Evolutionary conservation across 2,888 invertebrate genomes (phyloP).

Genomic region (Timandra comae): DNA sequence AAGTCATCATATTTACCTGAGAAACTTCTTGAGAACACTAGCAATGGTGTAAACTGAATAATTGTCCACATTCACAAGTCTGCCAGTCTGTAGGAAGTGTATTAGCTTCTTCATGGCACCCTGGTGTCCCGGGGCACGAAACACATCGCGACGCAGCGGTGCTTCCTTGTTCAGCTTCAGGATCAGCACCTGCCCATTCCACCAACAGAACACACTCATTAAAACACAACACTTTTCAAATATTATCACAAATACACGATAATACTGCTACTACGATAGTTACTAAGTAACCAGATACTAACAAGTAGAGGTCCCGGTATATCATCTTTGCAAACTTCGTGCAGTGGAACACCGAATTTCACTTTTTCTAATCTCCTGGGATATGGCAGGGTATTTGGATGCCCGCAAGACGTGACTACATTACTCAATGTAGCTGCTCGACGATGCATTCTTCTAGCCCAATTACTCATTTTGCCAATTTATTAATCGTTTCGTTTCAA

Average conservation of each 20-base stretch:
- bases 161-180: slow-evolving; percentile 96
- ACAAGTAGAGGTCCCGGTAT: slow-evolving; percentile 94
- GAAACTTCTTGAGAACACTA: slow-evolving; percentile 97
- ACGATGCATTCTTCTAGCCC: slow-evolving; percentile 94
- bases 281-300: slow-evolving; percentile 50
- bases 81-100: slow-evolving; percentile 92
- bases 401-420: slow-evolving; percentile 94
- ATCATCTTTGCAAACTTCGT: slow-evolving; percentile 96
- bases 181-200: slow-evolving; percentile 84
- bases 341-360: slow-evolving; percentile 93
- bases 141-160: slow-evolving; percentile 94
- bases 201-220: slow-evolving; percentile 18
- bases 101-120: slow-evolving; percentile 95
- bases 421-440: slow-evolving; percentile 93
- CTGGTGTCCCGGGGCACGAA: slow-evolving; percentile 96
- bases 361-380: slow-evolving; percentile 93
- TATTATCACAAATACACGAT: not conserved
- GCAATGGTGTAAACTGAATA: slow-evolving; percentile 98
- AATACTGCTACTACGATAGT: slow-evolving; percentile 2
- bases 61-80: slow-evolving; percentile 94
- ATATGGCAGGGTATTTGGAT: slow-evolving; percentile 87
- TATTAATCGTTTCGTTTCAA: slow-evolving; percentile 16
- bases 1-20: too few relatives aligned
- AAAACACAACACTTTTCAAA: not conserved
- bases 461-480: slow-evolving; percentile 85